Conservation (phyloP, 30 jellyfish, hydroid and myxozoan genomes). For the Hydra vulgaris region DNA sequence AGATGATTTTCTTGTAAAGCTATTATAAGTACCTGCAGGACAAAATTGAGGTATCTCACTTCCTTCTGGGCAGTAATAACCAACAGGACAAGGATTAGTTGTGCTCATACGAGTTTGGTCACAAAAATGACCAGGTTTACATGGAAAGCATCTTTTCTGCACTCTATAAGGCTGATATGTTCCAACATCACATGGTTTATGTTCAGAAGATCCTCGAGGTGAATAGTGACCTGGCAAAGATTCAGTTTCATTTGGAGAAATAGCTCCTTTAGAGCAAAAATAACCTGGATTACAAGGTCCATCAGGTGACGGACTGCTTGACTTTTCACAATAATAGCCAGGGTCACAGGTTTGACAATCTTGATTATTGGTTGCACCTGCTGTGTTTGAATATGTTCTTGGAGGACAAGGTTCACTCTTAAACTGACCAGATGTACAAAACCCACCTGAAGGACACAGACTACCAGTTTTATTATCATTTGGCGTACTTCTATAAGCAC, state of each 20-base stretch:
- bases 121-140: slow-evolving; percentile 85
- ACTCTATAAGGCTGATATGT: slow-evolving; percentile 79
- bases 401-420: slow-evolving; percentile 88
- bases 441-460: slow-evolving; percentile 98
- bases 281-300: slow-evolving; percentile 95
- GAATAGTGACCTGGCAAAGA: slow-evolving; percentile 87
- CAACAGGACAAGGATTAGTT: slow-evolving; percentile 75
- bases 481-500: slow-evolving; percentile 98
- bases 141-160: slow-evolving; percentile 79
- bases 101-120: slow-evolving; percentile 53
- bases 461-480: slow-evolving; percentile 88
- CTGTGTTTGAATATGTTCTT: slow-evolving; percentile 85
- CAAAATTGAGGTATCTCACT: slow-evolving; percentile 81
- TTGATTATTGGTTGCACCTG: slow-evolving; percentile 92
- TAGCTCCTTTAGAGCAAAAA: slow-evolving; percentile 80
- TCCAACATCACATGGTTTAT: slow-evolving; percentile 95
- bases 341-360: slow-evolving; percentile 98
- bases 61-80: slow-evolving; percentile 96
- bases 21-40: slow-evolving; percentile 96
- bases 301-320: slow-evolving; percentile 97
- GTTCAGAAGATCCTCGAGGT: slow-evolving; percentile 92
- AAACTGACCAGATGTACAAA: slow-evolving; percentile 80
- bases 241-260: slow-evolving; percentile 58
- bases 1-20: slow-evolving; percentile 50
- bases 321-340: slow-evolving; percentile 84